A percentile compares a stretch with the other conserved stretches of the same genome.
Evolutionary conservation across 1,140 invertebrate genomes (phyloP).

Genomic region (Alviniconcha marisindica): DNA sequence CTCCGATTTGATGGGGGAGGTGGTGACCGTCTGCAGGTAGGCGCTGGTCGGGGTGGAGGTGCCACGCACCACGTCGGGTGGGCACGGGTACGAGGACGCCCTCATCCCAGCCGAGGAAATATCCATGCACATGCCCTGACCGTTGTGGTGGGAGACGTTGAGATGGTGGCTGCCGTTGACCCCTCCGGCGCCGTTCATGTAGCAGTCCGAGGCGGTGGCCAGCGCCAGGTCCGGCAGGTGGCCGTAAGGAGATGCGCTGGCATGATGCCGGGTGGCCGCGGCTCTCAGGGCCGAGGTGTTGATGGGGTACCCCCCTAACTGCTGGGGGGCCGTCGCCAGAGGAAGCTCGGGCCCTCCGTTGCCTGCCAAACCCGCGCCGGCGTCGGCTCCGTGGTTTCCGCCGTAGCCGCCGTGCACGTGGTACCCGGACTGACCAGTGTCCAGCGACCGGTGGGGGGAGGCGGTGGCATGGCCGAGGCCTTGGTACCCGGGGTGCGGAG

Average conservation of each 20-base stretch:
- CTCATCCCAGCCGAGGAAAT: conserved; percentile 47
- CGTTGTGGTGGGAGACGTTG: conserved; percentile 35
- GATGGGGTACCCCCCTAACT: conserved; percentile 50
- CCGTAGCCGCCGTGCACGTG: conserved; percentile 51
- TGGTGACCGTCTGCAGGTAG: conserved; percentile 56
- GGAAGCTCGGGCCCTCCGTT: conserved; percentile 57
- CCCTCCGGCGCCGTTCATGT: conserved; percentile 32
- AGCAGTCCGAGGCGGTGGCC: conserved; percentile 25
- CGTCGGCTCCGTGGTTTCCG: conserved; percentile 19
- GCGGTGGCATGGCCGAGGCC: conserved; percentile 16
- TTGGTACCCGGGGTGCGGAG: conserved; percentile 32
- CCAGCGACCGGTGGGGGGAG: conserved; percentile 57
- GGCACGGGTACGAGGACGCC: conserved; percentile 48
- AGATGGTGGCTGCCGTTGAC: not conserved
- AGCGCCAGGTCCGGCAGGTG: conserved; percentile 46
- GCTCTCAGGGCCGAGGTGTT: conserved; percentile 51
- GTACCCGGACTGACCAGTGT: conserved; percentile 66
- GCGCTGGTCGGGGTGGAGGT: conserved; percentile 43
- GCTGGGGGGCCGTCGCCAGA: conserved; percentile 54
- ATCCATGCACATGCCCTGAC: conserved; percentile 22
- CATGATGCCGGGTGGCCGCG: conserved; percentile 50
- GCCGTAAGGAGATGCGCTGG: conserved; percentile 51
- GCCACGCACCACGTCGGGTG: conserved; percentile 49
- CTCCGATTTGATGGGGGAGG: conserved; percentile 63
- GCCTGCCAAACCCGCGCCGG: no score